Evolutionary conservation across 2,888 invertebrate genomes (phyloP).

Genomic region (Drosophila subsilvestris): DNA sequence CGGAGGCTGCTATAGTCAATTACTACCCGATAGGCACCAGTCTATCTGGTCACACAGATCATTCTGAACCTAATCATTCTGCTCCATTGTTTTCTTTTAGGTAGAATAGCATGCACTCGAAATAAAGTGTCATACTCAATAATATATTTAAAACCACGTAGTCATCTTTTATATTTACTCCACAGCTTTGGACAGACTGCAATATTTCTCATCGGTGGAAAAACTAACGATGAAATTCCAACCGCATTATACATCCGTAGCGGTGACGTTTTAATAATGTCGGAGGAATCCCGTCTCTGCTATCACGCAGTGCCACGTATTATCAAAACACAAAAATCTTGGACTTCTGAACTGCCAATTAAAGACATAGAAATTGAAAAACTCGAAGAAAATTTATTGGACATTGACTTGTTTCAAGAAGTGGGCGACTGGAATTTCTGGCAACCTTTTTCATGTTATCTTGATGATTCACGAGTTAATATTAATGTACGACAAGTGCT

Average conservation of each 20-base stretch:
- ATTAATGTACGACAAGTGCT: conserved; percentile 97
- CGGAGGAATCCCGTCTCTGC: conserved; percentile 91
- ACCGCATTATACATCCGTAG: conserved; percentile 90
- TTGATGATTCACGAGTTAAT: conserved; percentile 92
- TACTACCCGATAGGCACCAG: conserved; percentile 97
- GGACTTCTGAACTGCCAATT: conserved; percentile 81
- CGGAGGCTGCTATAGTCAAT: conserved; percentile 98
- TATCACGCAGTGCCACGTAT: conserved; percentile 98
- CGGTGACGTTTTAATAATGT: conserved; percentile 97
- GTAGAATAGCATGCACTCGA: conserved; percentile 83
- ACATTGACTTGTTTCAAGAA: conserved; percentile 68
- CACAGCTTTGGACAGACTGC: conserved; percentile 97
- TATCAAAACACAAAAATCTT: conserved; percentile 85
- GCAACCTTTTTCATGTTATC: conserved; percentile 86
- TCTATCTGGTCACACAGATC: conserved; percentile 96
- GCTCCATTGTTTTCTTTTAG: conserved; percentile 97
- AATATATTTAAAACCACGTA: background rate
- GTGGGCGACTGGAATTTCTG: conserved; percentile 84
- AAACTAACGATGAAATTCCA: conserved; percentile 88
- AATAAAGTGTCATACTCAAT: background rate
- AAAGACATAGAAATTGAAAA: conserved; percentile 19
- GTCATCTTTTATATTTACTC: background rate
- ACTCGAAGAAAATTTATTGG: conserved; percentile 25
- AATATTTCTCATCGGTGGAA: conserved; percentile 96
- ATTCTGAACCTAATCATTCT: conserved; percentile 93